Evolutionary conservation across 2,888 invertebrate genomes (phyloP), one percentile per base, ranked within the genome.

Genomic region (Unio pictorum): DNA sequence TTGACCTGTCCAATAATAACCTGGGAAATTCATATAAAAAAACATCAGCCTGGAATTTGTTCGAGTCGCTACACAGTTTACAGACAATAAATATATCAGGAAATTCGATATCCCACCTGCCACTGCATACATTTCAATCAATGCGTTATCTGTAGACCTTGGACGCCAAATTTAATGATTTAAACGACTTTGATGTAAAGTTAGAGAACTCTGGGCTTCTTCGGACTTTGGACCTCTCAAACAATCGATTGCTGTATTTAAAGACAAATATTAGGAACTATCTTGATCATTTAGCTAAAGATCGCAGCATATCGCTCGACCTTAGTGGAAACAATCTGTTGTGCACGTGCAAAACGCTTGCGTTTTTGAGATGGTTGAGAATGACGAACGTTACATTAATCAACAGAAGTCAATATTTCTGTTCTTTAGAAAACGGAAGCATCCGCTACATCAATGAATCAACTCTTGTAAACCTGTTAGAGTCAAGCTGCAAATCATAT

Each of bases 1-100:
- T 76, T 23, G 70, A 72, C 58, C 26, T 76, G 8, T n/a, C 64
- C 4, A 67, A 71, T 59, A 76, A 76, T 69, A n/a, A 74, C 54
- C 60, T 76, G 6, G 72, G 72, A 11, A 59, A 59, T 65, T 30
- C n/a, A 20, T 26, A 74, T 18, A 17, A 34, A 8, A n/a, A 55
- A 18, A 67, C 68, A 28, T 55, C 15, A 23, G n/a, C 54, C 17
- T 70, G 69, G 23, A 23, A 55, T 7, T 30, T 74, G 3, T 72
- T 74, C 45, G 54, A 56, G 45, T 28, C 66, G n/a, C 55, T 72
- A 17, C 61, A 54, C n/a, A 62, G 28, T 56, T 55, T 76, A 11
- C 34, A 55, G 26, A 17, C 54, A 6, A 54, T 76, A 18, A 67
- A 66, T 64, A 26, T 76, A 8, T 66, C 74, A 7, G 62, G 58